A percentile compares a stretch with the other conserved stretches of the same genome.
These are phyloP conservation scores for Cylloceria caligata DNA, from an alignment of 2,888 invertebrate genomes.

Conservation along the genomic window DNA sequence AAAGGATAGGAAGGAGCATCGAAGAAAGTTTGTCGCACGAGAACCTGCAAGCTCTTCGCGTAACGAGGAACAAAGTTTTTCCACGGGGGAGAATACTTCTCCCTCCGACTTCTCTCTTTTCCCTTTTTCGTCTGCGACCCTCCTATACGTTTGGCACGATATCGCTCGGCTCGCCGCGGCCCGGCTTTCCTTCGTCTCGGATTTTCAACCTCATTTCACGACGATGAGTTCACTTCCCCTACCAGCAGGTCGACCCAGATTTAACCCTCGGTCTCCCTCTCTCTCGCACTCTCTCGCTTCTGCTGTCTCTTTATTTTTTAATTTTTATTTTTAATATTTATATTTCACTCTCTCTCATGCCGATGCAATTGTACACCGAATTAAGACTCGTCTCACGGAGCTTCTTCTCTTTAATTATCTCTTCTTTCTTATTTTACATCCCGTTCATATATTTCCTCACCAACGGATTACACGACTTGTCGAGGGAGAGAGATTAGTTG, in stretches of 20 bases:
- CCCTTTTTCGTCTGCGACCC: conserved; percentile 18
- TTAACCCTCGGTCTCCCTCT: neutral
- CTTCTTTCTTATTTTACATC: neutral
- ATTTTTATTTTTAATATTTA: conserved; percentile 21
- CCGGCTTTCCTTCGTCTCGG: conserved; percentile 50
- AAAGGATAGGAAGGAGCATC: neutral
- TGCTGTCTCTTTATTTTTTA: neutral
- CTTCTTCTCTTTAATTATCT: neutral
- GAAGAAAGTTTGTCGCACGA: conserved; percentile 49
- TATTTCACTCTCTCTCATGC: conserved; percentile 17
- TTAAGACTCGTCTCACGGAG: conserved; percentile 18
- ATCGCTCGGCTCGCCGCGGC: conserved; percentile 25
- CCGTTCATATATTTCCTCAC: neutral
- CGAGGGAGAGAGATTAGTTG: conserved; percentile 31
- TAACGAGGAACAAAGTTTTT: conserved; percentile 69
- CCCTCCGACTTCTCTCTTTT: conserved; percentile 14
- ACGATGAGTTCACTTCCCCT: conserved; percentile 39
- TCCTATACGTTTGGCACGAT: conserved; percentile 21
- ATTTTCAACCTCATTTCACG: conserved; percentile 54
- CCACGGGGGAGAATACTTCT: conserved; percentile 6
- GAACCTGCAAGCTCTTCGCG: conserved; percentile 58
- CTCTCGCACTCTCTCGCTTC: conserved; percentile 20
- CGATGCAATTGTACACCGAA: conserved; percentile 34
- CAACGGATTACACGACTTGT: neutral
- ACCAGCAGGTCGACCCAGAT: conserved; percentile 51